Base-by-base conservation (phyloP, 1,140 invertebrate species). In the Potamilus streckersoni region DNA sequence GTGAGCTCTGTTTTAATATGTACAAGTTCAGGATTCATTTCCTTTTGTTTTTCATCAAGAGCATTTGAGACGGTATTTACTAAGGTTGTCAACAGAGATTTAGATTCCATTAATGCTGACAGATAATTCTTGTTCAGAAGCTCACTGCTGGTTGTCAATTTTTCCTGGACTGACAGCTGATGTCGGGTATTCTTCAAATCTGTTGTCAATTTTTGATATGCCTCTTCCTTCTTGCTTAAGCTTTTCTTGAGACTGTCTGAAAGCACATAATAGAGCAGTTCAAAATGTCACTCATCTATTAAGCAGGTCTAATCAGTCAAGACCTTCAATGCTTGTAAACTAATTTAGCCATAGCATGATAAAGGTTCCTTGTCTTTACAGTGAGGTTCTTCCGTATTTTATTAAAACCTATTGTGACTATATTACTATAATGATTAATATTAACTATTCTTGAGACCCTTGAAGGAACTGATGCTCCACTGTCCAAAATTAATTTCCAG, bases 121-220 rank as follows among this genome's bases (percentile, higher is more conserved):
- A 80, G 74, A 69, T 84, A 86, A 63, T 84, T 83, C 58, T 77
- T 79, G 69, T 83, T 82, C 12, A 73, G 71, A 19, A 80, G 74
- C 62, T 86, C 81, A 2, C 79, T 78, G 63, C 68, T 78, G 20
- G 58, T 80, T n/a, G 82, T 83, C 2, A 81, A 63, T 62, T 81
- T 83, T 56, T 73, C 77, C 31, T 80, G 77, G 16, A 73, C 76
- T 17, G 62, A 77, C 17, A 79, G 59, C 60, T 81, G 79, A 23
- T 83, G 82, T 56, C 80, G 82, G 19, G 79, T 38, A 58, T 80
- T 71, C 23, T 83, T 84, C 15, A 85, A 58, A 19, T 85, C 83
- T 2, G 72, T 55, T 57, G 78, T 63, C 55, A 85, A 66, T 59
- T 83, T 86, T 19, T 76, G 23, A 59, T 59, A 61, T 0, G 57